A percentile compares a stretch with the other conserved stretches of the same genome.
Conservation (phyloP, 2,888 invertebrate genomes). For the Serripes groenlandicus region DNA sequence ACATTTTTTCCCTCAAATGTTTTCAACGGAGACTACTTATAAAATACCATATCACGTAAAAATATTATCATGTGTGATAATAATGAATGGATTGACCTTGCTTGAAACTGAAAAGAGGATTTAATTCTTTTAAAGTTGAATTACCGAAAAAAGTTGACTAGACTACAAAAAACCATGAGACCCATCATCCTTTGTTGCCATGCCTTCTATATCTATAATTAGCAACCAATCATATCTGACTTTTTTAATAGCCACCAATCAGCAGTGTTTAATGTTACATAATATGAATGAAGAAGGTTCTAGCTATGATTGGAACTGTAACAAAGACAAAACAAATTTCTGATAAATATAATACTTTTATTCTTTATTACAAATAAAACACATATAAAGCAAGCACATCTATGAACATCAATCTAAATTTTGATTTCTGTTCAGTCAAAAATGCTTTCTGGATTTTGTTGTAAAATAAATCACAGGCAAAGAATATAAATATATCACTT, state of each 20-base stretch:
- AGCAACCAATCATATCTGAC: conserved; percentile 32
- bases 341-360: conserved; percentile 15
- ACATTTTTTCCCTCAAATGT: too few species aligned
- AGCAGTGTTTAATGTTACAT: neutral
- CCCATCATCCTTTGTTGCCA: conserved; percentile 64
- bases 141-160: neutral
- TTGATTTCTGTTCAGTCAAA: conserved; percentile 14
- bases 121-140: neutral
- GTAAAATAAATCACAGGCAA: conserved; percentile 1
- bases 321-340: neutral
- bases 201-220: conserved; percentile 62
- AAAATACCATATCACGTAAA: neutral
- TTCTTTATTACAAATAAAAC: conserved; percentile 16
- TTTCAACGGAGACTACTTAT: too few species aligned
- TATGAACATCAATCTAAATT: neutral
- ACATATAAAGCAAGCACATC: conserved; percentile 9
- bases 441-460: conserved; percentile 46
- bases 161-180: conserved; percentile 25
- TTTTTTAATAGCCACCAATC: conserved; percentile 35
- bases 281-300: neutral
- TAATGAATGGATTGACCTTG: neutral
- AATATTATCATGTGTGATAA: neutral
- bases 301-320: conserved; percentile 4
- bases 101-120: neutral
- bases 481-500: too few species aligned